Conservation (phyloP, 2,113 vertebrate species). For the Theristicus caerulescens region DNA sequence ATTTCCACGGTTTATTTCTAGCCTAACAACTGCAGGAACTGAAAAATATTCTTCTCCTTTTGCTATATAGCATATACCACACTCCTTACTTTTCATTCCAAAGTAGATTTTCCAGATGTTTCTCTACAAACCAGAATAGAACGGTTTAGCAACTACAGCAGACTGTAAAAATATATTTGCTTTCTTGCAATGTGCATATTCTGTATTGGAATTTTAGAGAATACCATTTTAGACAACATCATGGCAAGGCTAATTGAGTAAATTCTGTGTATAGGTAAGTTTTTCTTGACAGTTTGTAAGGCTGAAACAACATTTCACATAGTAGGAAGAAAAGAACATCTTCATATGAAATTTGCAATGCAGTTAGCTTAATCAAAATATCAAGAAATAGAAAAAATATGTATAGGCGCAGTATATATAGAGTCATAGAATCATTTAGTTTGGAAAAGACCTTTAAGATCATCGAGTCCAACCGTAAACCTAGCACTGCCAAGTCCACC, state of each 20-base stretch:
- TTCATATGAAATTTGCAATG: not conserved
- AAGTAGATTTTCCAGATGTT: not conserved
- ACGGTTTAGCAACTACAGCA: not conserved
- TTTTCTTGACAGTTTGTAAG: not conserved
- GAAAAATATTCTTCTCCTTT: not conserved
- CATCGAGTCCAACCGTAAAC: not conserved
- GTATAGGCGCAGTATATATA: not conserved
- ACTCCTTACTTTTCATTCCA: not conserved
- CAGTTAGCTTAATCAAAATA: not conserved
- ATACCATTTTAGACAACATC: not conserved
- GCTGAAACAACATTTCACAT: not conserved
- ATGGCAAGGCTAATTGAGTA: not conserved
- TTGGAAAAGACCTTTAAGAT: not conserved
- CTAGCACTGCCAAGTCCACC: not conserved
- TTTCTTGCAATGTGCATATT: not conserved
- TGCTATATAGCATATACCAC: not conserved
- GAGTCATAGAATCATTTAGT: not conserved
- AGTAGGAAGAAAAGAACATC: not conserved
- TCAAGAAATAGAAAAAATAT: not conserved
- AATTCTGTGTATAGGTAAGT: not conserved
- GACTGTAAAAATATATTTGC: not conserved
- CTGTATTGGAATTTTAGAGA: not conserved
- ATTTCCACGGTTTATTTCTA: constrained; percentile 21
- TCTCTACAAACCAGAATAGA: not conserved
- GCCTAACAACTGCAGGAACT: not conserved